Conservation (phyloP, 2,113 vertebrate species). For the Phalacrocorax pelagicus region DNA sequence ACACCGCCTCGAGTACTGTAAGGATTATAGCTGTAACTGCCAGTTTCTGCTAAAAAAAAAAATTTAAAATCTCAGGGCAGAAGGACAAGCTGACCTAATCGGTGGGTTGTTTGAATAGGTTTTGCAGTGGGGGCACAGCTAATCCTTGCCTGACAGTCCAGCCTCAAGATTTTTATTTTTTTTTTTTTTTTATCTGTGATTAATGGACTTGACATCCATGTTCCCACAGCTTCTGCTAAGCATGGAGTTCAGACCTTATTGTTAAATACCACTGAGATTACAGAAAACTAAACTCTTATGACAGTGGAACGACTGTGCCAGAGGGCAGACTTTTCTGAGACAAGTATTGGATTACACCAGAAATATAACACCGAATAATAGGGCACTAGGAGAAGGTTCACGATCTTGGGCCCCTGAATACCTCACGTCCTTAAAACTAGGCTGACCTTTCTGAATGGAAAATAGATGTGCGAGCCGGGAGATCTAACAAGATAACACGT, state of each 20-base stretch:
- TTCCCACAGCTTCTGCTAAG: slow-evolving; percentile 72
- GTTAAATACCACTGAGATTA: slow-evolving; percentile 80
- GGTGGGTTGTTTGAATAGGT: slow-evolving; percentile 65
- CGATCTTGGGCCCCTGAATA: not conserved
- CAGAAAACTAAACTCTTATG: slow-evolving; percentile 72
- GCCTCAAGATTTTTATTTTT: slow-evolving; percentile 61
- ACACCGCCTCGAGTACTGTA: slow-evolving; percentile 1
- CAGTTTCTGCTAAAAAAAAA: slow-evolving; percentile 48
- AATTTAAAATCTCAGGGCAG: slow-evolving; percentile 48
- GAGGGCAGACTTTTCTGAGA: slow-evolving; percentile 63
- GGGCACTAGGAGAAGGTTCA: slow-evolving; percentile 3
- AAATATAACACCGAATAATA: slow-evolving; percentile 8
- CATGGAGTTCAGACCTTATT: slow-evolving; percentile 64
- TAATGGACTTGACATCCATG: slow-evolving; percentile 81
- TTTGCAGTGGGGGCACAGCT: slow-evolving; percentile 64
- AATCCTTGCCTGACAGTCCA: slow-evolving; percentile 71
- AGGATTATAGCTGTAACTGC: slow-evolving; percentile 58
- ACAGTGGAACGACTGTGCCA: slow-evolving; percentile 62
- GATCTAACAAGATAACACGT: not conserved
- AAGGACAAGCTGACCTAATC: slow-evolving; percentile 72
- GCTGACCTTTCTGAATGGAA: slow-evolving; percentile 22
- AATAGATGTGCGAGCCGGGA: not conserved
- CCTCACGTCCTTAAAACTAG: not conserved
- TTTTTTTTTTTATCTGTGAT: slow-evolving; percentile 69
- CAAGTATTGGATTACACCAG: slow-evolving; percentile 30